phyloP scores from a whole-genome alignment of 2,113 vertebrate species.

The Marmota flaviventris region DNA sequence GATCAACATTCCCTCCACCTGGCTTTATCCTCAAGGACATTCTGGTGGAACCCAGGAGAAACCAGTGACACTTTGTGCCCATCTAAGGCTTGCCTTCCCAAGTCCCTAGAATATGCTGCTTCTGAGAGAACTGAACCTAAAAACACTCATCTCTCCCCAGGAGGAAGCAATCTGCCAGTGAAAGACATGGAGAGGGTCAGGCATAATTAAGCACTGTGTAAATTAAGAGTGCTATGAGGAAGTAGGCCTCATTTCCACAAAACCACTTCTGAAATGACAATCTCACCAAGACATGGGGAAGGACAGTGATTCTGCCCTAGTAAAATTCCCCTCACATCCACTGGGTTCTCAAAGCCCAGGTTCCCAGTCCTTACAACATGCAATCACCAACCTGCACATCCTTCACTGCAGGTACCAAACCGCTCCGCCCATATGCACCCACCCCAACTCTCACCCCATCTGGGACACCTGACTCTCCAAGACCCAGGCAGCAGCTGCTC shows the following conservation, averaged over 20 bases:
- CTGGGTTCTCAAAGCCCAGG: neutral
- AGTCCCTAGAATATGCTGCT: neutral
- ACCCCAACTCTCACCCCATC: neutral
- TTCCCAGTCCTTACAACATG: neutral
- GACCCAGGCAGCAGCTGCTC: neutral
- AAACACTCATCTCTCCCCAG: neutral
- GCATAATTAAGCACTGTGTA: neutral
- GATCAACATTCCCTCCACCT: neutral
- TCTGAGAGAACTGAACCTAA: neutral
- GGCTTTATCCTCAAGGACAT: neutral
- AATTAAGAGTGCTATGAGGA: neutral
- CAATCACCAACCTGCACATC: neutral
- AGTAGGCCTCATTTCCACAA: neutral
- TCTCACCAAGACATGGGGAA: neutral
- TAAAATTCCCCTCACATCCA: neutral
- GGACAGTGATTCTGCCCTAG: neutral
- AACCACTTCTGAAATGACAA: neutral
- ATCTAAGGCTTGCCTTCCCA: neutral
- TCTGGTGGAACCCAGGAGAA: neutral
- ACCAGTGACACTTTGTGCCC: neutral
- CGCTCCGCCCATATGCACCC: neutral
- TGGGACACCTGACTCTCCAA: neutral
- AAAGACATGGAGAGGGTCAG: neutral
- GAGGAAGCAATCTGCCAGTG: neutral
- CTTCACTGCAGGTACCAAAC: neutral